A percentile compares a stretch with the other conserved stretches of the same genome.
phyloP scores from a whole-genome alignment of 2,797 vertebrate species.

The Eulemur albifrons region DNA sequence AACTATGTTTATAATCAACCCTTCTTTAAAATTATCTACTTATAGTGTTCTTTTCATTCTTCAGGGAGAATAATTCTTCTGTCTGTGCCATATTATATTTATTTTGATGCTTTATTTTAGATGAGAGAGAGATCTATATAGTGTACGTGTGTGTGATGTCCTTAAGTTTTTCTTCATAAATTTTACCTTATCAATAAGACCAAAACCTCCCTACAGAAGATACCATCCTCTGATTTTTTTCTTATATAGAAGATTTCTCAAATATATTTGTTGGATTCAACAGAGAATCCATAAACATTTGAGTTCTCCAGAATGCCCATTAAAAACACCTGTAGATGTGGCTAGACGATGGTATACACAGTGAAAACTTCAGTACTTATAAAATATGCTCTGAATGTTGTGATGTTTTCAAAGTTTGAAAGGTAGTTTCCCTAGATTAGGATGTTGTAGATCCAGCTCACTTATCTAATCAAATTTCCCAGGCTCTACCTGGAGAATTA shows the following conservation, averaged over 20 bases:
- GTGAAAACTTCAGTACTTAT: neutral
- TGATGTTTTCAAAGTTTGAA: neutral
- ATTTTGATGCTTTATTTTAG: neutral
- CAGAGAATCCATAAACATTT: neutral
- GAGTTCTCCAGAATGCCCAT: neutral
- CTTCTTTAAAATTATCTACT: neutral
- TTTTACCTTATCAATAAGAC: neutral
- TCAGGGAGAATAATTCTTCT: neutral
- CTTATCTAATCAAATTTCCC: constrained; percentile 55
- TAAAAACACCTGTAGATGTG: neutral
- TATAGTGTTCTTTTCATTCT: neutral
- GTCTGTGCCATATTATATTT: neutral
- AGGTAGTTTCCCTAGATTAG: neutral
- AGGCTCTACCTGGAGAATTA: constrained; percentile 21
- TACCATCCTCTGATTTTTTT: neutral
- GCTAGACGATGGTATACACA: neutral
- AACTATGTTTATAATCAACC: neutral
- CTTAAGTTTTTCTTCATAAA: neutral
- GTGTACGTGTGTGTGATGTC: neutral
- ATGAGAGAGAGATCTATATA: neutral
- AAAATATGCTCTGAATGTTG: neutral
- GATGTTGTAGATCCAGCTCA: neutral
- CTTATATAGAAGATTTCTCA: neutral
- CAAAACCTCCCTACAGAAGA: neutral
- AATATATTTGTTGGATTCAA: neutral